Base-by-base conservation (phyloP, 2,888 invertebrate genomes). In the Tryphoninae sp. region DNA sequence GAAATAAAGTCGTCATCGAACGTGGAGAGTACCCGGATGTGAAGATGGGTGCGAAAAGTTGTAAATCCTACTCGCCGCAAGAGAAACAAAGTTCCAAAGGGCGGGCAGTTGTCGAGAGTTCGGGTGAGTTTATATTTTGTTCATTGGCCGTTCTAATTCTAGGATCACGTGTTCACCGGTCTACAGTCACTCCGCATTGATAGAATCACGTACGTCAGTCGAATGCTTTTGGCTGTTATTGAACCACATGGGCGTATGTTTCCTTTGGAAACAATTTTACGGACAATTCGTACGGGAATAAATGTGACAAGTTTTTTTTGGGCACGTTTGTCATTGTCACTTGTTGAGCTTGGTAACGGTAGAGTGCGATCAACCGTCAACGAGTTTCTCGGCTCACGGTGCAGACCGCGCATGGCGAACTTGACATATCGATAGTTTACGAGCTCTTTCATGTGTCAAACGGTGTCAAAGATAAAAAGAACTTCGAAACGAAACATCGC, bases 61-160 rank as follows among this genome's bases (percentile, higher is more conserved):
- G 88, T 76, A 89, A 88, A 81, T 87, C 87, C 58, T 89, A 89
- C 79, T 89, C 88, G 4, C 86, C 86, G 4, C 86, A 84, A 73
- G 78, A 84, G 73, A 87, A 84, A n/a, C 84, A 79, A 64, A 85
- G 84, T 68, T 68, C 82, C 22, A 86, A 80, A 84, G 73, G 78
- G 76, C 64, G 84, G 73, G 49, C 33, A 83, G 13, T 78, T 67
- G 58, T 49, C 58, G 53, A 83, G n/a, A 68, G 51, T n/a, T 9
- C 75, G 55, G 76, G 82, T 77, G 13, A 68, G 80, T 62, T 61
- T 45, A 78, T 61, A 55, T 65, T 53, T 80, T 61, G 78, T 75
- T 59, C 55, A 77, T 75, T 59, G 55, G 22, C 53, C 53, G 19
- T 82, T 49, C 11, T 11, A 49, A 65, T 40, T 72, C 53, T 65